phyloP scores from a whole-genome alignment of 2,113 vertebrate species.

The Corydoras sp. region DNA sequence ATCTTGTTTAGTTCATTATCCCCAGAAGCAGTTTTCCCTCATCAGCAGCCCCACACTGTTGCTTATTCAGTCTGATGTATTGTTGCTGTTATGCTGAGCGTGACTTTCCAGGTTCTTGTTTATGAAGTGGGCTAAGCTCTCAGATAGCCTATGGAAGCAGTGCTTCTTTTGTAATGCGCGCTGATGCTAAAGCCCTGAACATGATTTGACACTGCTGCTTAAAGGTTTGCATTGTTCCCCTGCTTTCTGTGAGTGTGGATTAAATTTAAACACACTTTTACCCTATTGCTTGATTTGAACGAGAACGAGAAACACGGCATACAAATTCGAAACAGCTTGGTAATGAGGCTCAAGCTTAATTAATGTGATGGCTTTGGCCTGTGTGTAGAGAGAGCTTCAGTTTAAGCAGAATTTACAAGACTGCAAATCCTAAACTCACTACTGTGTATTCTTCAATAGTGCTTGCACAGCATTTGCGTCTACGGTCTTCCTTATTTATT shows the following conservation, averaged over 20 bases:
- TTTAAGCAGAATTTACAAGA: too few relatives aligned
- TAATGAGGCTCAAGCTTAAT: not conserved
- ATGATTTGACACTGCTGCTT: slow-evolving; percentile 22
- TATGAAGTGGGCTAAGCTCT: slow-evolving; percentile 14
- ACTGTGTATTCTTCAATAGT: too few relatives aligned
- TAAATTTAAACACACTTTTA: not conserved
- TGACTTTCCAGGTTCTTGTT: slow-evolving; percentile 27
- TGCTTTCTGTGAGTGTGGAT: slow-evolving; percentile 19
- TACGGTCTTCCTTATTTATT: too few relatives aligned
- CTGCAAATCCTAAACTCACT: too few relatives aligned
- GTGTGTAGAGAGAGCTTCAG: not conserved
- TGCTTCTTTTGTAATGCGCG: slow-evolving; percentile 24
- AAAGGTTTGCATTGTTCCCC: not conserved
- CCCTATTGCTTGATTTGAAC: not conserved
- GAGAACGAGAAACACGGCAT: not conserved
- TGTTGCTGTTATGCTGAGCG: slow-evolving; percentile 13
- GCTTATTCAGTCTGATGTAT: slow-evolving; percentile 9
- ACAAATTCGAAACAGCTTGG: not conserved
- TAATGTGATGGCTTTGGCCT: not conserved
- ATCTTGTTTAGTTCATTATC: slow-evolving; percentile 29
- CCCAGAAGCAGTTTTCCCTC: slow-evolving; percentile 15
- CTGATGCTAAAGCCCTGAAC: slow-evolving; percentile 27
- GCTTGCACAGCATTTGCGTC: too few relatives aligned
- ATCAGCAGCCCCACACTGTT: slow-evolving; percentile 9
- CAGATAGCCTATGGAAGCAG: slow-evolving; percentile 20